Conservation (phyloP, 2,888 invertebrate species). For the Chalcis sispes region DNA sequence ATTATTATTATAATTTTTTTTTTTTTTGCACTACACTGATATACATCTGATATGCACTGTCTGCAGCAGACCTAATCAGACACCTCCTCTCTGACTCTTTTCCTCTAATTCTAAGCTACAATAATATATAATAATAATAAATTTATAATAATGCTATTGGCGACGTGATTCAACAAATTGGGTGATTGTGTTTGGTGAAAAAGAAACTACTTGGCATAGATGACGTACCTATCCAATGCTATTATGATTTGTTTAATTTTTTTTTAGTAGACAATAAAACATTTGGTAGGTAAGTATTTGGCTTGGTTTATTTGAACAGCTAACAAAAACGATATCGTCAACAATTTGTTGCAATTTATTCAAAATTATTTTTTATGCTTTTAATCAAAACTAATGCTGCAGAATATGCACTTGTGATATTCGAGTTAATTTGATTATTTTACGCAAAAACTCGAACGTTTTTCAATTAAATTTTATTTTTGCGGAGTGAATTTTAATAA, state of each 20-base stretch:
- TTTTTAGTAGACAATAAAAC: conserved; percentile 38
- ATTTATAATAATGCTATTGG: conserved; percentile 27
- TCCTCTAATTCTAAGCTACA: conserved; percentile 53
- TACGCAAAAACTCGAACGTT: too few species aligned
- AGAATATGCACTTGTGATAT: too few species aligned
- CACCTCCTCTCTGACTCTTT: conserved; percentile 62
- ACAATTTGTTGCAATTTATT: conserved; percentile 49
- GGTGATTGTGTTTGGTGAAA: conserved; percentile 50
- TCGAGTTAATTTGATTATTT: too few species aligned
- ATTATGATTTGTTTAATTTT: conserved; percentile 36
- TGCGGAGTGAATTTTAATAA: too few species aligned
- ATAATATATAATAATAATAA: conserved; percentile 42
- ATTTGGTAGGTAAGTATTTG: conserved; percentile 55
- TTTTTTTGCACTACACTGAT: conserved; percentile 54
- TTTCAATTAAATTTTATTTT: too few species aligned
- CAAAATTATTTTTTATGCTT: too few species aligned
- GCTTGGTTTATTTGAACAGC: conserved; percentile 54
- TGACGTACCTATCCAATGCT: conserved; percentile 30
- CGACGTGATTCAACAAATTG: conserved; percentile 33
- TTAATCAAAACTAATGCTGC: too few species aligned
- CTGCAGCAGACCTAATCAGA: conserved; percentile 75
- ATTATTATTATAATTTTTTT: conserved; percentile 43
- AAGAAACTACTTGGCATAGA: conserved; percentile 18
- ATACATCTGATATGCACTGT: conserved; percentile 63
- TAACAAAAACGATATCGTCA: conserved; percentile 50